A percentile compares a stretch with the other conserved stretches of the same genome.
These are phyloP conservation scores for Rhynchomys soricoides DNA, from an alignment of 2,113 vertebrate genomes.

Conservation along the genomic window DNA sequence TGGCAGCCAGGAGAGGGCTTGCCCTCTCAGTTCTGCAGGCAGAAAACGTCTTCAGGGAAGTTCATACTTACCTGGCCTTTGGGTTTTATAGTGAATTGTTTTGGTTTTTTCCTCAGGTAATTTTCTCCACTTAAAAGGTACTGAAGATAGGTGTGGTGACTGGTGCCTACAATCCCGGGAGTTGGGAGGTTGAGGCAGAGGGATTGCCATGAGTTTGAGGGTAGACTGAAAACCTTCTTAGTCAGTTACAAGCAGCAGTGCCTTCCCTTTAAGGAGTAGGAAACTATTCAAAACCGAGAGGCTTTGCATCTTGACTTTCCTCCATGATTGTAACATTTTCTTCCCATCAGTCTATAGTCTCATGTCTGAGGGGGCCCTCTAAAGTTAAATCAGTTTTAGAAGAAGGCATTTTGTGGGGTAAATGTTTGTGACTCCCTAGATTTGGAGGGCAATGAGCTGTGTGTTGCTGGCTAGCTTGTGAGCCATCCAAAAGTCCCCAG, in stretches of 20 bases:
- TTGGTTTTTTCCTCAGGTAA: background rate
- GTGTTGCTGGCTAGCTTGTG: background rate
- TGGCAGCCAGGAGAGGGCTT: background rate
- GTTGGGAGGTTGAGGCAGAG: background rate
- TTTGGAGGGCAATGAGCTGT: background rate
- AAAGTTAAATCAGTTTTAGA: background rate
- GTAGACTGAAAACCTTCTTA: background rate
- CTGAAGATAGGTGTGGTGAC: background rate
- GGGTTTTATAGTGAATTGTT: background rate
- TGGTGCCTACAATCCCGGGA: background rate
- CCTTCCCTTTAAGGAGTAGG: conserved; percentile 5
- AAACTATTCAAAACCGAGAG: background rate
- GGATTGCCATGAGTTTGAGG: background rate
- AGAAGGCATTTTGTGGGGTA: background rate
- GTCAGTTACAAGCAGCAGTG: background rate
- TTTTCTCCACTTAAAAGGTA: background rate
- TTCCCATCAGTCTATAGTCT: background rate
- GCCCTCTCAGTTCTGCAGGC: background rate
- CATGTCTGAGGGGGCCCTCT: background rate
- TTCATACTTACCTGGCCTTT: conserved; percentile 30
- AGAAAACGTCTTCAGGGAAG: conserved; percentile 34
- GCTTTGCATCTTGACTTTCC: background rate
- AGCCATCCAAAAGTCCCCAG: background rate
- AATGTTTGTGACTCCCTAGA: background rate
- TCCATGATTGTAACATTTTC: background rate